Base-by-base conservation (phyloP, 92 coral and sea anemone genomes). In the Plumapathes pennacea region DNA sequence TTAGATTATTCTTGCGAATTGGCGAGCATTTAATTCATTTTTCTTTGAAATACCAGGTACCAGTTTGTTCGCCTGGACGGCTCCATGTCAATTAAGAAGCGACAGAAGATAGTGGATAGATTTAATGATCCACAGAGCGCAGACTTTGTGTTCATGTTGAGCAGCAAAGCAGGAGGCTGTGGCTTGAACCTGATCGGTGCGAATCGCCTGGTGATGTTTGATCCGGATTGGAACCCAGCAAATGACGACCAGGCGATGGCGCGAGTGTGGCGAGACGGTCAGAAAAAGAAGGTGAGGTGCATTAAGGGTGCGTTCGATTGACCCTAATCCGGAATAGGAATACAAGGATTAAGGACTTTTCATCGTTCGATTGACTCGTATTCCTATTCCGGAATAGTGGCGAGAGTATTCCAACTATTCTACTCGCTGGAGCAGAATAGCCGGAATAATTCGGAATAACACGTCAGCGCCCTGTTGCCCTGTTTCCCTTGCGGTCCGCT, bases 231-330 rank as follows among this genome's bases (percentile, higher is more conserved):
- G 97, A 91, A 91, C 55, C 97, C 97, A 10, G 97, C 97, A 29
- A 91, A 91, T 63, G 97, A 91, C 61, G 97, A 91, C 54, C 97
- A 91, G 66, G 97, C 97, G 11, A 91, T 91, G 97, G 97, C 97
- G 4, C 80, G 96, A 36, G 91, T 91, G 10, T 91, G 96, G 96
- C 67, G 96, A 47, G 96, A 91, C 44, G 97, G 97, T 20, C 97
- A 91, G 60, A 91, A 87, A 62, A 91, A 91, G 60, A 84, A 91
- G 85, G 97, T 90, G 20, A 12, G 20, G 38, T 64, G 2, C 47
- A 23, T 41, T 26, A 14, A 25, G 4, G 0, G 38, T 8, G 12
- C 10, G 25, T 1, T 55, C n/a, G n/a, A n/a, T n/a, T n/a, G n/a
- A n/a, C n/a, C n/a, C n/a, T n/a, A n/a, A n/a, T n/a, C n/a, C n/a